Evolutionary conservation across 2,797 vertebrate species (phyloP).

Genomic region (Pangasius larnaudii): DNA sequence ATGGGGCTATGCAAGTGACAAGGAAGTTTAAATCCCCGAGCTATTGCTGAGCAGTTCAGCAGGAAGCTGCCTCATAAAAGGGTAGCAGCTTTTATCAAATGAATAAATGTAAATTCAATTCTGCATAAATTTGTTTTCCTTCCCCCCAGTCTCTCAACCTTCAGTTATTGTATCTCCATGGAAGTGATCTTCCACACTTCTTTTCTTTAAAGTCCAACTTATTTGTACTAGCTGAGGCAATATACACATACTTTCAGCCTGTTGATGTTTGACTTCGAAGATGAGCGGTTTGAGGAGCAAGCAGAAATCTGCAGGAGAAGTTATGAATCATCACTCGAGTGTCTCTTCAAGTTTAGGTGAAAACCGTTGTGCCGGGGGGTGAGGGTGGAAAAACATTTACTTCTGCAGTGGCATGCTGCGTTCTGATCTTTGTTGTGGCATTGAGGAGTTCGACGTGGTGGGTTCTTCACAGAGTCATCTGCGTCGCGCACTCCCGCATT

Average conservation of each 20-base stretch:
- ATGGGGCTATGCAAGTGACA: background rate
- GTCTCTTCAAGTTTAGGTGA: conserved; percentile 47
- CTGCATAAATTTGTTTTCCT: background rate
- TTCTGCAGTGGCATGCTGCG: conserved; percentile 42
- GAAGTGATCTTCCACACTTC: background rate
- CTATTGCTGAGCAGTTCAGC: background rate
- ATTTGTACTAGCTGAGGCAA: background rate
- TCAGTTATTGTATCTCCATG: conserved; percentile 24
- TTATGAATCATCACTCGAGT: conserved; percentile 19
- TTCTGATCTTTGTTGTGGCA: conserved; percentile 49
- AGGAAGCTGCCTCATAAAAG: background rate
- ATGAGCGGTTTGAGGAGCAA: conserved; percentile 37
- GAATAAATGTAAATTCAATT: conserved; percentile 2
- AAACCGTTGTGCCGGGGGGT: conserved; percentile 29
- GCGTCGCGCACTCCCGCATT: conserved; percentile 26
- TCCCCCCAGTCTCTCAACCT: background rate
- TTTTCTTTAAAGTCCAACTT: conserved; percentile 18
- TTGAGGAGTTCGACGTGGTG: conserved; percentile 31
- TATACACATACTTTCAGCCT: background rate
- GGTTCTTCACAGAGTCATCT: conserved; percentile 30
- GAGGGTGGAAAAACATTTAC: conserved; percentile 52
- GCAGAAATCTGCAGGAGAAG: conserved; percentile 41
- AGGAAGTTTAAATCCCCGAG: too few relatives aligned
- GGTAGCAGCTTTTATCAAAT: background rate
- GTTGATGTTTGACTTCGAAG: conserved; percentile 13